Evolutionary conservation across 2,797 vertebrate species (phyloP).

Genomic region (Enteromius viviparus): DNA sequence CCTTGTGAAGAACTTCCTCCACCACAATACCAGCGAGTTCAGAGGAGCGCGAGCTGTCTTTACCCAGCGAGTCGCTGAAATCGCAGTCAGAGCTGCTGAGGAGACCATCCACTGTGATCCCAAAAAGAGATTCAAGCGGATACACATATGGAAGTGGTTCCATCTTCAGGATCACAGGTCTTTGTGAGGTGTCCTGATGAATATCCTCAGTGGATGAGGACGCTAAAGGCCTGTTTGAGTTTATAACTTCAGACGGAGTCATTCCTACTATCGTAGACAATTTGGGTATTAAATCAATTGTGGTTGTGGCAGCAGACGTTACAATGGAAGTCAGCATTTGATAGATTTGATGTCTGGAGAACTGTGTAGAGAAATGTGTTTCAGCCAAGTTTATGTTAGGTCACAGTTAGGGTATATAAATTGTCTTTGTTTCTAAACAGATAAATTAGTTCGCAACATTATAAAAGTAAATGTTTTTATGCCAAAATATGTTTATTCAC

Average conservation of each 20-base stretch:
- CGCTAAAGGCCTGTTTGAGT: neutral
- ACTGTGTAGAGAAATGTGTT: neutral
- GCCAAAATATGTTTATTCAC: neutral
- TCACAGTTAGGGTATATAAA: neutral
- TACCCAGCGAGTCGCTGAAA: neutral
- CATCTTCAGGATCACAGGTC: neutral
- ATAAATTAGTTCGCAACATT: neutral
- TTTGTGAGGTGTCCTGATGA: neutral
- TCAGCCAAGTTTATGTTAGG: neutral
- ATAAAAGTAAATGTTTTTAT: neutral
- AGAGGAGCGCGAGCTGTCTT: neutral
- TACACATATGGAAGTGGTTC: neutral
- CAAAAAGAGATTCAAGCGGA: neutral
- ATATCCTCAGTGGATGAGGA: neutral
- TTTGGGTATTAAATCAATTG: neutral
- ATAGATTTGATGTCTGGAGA: slow-evolving; percentile 17
- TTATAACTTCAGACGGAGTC: neutral
- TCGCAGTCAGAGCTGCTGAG: neutral
- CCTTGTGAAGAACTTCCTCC: neutral
- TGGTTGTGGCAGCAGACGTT: neutral
- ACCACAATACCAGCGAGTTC: slow-evolving; percentile 6
- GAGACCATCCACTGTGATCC: neutral
- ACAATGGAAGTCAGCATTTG: neutral
- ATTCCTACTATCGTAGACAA: neutral
- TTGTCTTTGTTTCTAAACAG: neutral